A percentile compares a stretch with the other conserved stretches of the same genome.
These are phyloP conservation scores for Cryptocephalus moraei DNA, from an alignment of 2,888 invertebrate genomes.

Conservation along the genomic window DNA sequence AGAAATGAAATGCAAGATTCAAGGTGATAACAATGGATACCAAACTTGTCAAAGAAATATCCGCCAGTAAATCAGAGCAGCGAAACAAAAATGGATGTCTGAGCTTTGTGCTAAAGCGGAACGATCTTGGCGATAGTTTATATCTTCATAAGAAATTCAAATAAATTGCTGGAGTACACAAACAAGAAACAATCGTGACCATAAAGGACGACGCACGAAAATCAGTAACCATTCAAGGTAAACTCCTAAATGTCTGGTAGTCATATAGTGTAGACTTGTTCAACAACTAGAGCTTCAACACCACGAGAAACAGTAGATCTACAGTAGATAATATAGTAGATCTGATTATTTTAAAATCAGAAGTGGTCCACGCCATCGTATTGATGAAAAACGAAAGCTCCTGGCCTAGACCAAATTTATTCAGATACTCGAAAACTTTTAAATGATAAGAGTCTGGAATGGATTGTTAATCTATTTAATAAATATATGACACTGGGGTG, in stretches of 20 bases:
- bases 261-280: background rate
- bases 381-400: constrained; percentile 3
- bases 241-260: too few species aligned
- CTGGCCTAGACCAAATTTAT: background rate
- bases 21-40: background rate
- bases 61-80: background rate
- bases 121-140: background rate
- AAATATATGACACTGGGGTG: background rate
- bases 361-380: background rate
- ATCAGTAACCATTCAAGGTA: background rate
- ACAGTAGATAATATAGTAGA: too few species aligned
- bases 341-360: background rate
- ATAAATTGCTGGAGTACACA: too few species aligned
- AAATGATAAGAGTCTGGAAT: background rate
- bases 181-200: background rate
- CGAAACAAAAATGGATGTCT: background rate
- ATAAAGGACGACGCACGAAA: background rate
- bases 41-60: background rate
- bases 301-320: background rate
- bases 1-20: background rate
- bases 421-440: background rate
- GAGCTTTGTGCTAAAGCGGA: background rate
- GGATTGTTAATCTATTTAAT: background rate
- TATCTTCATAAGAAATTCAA: background rate
- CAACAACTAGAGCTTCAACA: background rate